Evolutionary conservation across 1,140 invertebrate genomes (phyloP).

Genomic region (Drosophila quadrilineata): DNA sequence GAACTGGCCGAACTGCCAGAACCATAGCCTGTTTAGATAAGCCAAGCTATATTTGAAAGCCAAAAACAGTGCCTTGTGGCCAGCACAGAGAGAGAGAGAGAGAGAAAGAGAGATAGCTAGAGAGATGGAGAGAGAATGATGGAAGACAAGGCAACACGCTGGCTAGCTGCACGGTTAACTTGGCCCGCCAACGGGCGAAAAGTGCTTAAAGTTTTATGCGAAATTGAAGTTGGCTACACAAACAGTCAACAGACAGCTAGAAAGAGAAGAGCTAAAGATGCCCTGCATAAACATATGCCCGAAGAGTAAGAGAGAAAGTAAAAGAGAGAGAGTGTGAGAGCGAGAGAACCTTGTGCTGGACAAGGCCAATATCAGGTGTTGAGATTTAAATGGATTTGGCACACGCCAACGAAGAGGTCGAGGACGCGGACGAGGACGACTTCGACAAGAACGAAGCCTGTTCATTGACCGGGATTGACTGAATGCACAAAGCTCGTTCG

Average conservation of each 20-base stretch:
- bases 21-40: conserved; percentile 45
- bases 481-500: background rate
- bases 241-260: conserved; percentile 38
- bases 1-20: background rate
- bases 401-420: conserved; percentile 1
- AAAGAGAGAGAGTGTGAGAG: too few relatives aligned
- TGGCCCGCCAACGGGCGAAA: conserved; percentile 51
- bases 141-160: background rate
- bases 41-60: conserved; percentile 51
- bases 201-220: conserved; percentile 73
- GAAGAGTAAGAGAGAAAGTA: background rate
- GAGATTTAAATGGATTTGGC: conserved; percentile 33
- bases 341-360: background rate
- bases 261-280: background rate
- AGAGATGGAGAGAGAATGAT: background rate
- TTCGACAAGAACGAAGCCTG: background rate
- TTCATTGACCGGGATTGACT: conserved; percentile 1
- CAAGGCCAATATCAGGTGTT: conserved; percentile 20
- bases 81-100: background rate
- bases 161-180: conserved; percentile 28
- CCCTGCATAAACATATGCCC: conserved; percentile 33
- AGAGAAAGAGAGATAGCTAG: background rate
- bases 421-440: too few relatives aligned
- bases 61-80: conserved; percentile 34
- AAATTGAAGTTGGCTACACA: conserved; percentile 66